phyloP scores from a whole-genome alignment of 1,140 invertebrate species.

The Nebria ingens region DNA sequence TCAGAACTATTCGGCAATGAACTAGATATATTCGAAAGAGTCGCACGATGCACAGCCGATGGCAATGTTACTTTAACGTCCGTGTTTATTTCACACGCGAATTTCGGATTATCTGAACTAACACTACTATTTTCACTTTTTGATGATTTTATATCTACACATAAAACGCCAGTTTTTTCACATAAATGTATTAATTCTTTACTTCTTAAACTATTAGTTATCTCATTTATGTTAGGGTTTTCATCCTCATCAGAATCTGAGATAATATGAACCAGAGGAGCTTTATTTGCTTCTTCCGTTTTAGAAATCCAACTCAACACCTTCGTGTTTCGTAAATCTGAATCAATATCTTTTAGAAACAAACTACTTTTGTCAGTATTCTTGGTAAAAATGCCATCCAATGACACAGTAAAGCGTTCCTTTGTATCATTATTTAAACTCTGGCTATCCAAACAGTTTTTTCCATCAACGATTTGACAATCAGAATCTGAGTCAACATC shows the following conservation, averaged over 20 bases:
- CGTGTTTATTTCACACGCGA: no score
- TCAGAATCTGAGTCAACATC: background rate
- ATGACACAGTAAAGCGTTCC: background rate
- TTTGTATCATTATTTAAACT: background rate
- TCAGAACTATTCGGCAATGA: no score
- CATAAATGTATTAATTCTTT: background rate
- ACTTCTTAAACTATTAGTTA: background rate
- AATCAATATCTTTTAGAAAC: background rate
- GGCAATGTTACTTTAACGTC: no score
- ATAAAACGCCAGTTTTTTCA: background rate
- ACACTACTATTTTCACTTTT: no score
- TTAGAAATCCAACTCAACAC: background rate
- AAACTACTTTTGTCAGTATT: background rate
- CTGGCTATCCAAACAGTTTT: background rate
- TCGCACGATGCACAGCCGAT: no score
- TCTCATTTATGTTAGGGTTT: background rate
- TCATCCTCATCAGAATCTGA: conserved; percentile 1
- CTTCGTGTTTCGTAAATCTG: background rate
- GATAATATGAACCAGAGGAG: background rate
- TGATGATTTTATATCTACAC: no score
- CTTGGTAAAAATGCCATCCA: background rate
- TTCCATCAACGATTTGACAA: background rate
- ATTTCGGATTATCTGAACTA: no score
- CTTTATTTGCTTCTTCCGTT: no score
- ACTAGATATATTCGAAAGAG: no score